A percentile compares a stretch with the other conserved stretches of the same genome.
phyloP scores from a whole-genome alignment of 53 echinoderm and acorn worm genomes.

The Hippasteria phrygiana region DNA sequence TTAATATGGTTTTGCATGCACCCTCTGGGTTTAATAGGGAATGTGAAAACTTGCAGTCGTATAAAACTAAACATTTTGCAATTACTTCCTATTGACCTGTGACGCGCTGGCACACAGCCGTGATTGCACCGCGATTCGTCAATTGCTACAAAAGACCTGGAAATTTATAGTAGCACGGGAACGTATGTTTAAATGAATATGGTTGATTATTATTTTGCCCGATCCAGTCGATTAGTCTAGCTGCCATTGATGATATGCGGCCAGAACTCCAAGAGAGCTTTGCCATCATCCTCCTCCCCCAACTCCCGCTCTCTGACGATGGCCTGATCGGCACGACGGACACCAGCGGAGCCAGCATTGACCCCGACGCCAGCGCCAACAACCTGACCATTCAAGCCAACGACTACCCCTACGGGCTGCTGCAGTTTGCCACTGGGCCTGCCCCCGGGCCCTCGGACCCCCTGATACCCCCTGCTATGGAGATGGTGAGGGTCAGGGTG shows the following conservation, averaged over 20 bases:
- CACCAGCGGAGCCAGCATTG: conserved; percentile 97
- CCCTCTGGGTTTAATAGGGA: too few relatives aligned
- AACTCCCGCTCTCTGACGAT: conserved; percentile 91
- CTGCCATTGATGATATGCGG: conserved; percentile 75
- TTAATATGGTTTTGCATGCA: too few relatives aligned
- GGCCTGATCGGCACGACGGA: conserved; percentile 88
- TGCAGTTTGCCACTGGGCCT: conserved; percentile 84
- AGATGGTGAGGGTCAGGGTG: conserved; percentile 70
- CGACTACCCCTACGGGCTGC: conserved; percentile 89
- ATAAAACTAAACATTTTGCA: too few relatives aligned
- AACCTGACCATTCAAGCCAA: conserved; percentile 74
- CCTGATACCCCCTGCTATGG: conserved; percentile 70
- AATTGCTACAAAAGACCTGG: too few relatives aligned
- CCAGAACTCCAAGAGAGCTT: conserved; percentile 92
- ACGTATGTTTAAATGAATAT: too few relatives aligned
- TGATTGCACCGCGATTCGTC: too few relatives aligned
- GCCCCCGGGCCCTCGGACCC: conserved; percentile 87
- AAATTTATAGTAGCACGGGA: too few relatives aligned
- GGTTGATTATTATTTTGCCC: not conserved
- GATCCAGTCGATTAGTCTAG: conserved; percentile 69
- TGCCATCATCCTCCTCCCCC: conserved; percentile 68
- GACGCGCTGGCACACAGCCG: too few relatives aligned
- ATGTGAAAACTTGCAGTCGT: too few relatives aligned
- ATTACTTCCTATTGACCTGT: too few relatives aligned
- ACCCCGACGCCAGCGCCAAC: conserved; percentile 73